phyloP scores from a whole-genome alignment of 2,797 vertebrate species.

The Phrynocephalus vlangalii region DNA sequence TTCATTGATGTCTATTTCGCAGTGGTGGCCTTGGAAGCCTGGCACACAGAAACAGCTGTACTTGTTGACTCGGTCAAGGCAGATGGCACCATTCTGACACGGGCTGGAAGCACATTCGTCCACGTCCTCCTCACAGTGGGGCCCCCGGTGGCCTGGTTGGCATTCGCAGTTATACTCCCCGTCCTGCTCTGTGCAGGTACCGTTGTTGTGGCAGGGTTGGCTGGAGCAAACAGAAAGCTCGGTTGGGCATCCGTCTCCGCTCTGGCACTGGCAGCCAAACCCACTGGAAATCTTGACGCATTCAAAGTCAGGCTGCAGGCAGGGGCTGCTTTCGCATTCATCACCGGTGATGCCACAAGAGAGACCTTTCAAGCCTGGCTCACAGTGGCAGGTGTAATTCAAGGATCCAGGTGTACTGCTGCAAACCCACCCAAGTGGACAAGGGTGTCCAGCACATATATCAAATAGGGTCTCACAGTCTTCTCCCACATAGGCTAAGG shows the following conservation, averaged over 20 bases:
- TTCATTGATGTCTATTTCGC: constrained; percentile 96
- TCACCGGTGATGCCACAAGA: constrained; percentile 73
- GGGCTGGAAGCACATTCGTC: constrained; percentile 86
- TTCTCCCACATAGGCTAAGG: constrained; percentile 77
- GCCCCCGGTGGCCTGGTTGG: constrained; percentile 79
- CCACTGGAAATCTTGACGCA: constrained; percentile 74
- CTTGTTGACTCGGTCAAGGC: constrained; percentile 78
- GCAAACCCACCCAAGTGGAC: constrained; percentile 75
- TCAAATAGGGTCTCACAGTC: constrained; percentile 83
- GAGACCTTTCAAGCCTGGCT: constrained; percentile 69
- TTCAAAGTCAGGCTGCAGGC: constrained; percentile 68
- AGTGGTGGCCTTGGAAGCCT: constrained; percentile 93
- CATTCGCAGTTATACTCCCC: constrained; percentile 81
- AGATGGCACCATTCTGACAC: constrained; percentile 94
- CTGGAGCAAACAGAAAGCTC: constrained; percentile 75
- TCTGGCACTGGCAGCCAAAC: constrained; percentile 82
- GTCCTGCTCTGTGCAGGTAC: constrained; percentile 75
- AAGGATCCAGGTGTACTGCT: constrained; percentile 67
- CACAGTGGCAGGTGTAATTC: constrained; percentile 80
- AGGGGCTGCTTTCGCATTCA: constrained; percentile 82
- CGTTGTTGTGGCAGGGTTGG: constrained; percentile 84
- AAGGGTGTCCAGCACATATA: constrained; percentile 74
- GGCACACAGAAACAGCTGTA: constrained; percentile 94
- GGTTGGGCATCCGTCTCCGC: constrained; percentile 75
- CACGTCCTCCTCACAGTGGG: constrained; percentile 79